Base-by-base conservation (phyloP, 1,140 invertebrate genomes). In the Drosophila willistoni region DNA sequence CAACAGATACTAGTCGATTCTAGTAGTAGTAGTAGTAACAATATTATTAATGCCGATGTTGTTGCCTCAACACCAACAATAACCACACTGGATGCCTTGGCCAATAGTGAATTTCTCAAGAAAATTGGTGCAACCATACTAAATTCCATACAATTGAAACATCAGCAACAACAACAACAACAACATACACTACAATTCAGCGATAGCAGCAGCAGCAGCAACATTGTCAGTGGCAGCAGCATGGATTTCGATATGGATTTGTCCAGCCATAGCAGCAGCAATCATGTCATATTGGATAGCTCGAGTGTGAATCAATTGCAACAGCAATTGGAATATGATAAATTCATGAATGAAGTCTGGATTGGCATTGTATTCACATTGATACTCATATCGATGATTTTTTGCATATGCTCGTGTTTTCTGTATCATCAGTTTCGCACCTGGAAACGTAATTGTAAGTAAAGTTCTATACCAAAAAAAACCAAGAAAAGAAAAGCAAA, bases 381-480 rank as follows among this genome's bases (percentile, higher is more conserved):
- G 22, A 91, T 92, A 36, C 62, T 92, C 33, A 92, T 92, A 60
- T 91, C 91, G 6, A 90, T 92, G 90, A 77, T 92, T 10, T 92
- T 92, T 25, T 92, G 91, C 68, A 82, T 92, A 56, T 92, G 91
- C 73, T 92, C 91, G 51, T 92, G 91, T 64, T 92, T 92, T 57
- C 71, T 92, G 19, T 92, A 92, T 78, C 91, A 92, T 61, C 91
- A 92, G 61, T 92, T 92, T 71, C 75, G 90, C 6, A 86, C 86
- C 44, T 92, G 91, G 91, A 92, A 92, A 62, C 82, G 85, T 61
- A 92, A 92, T 82, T 91, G 91, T 92, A 85, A 92, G 91, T 92
- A 51, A 17, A 47, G 9, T 17, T 7, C 1, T 25, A 4, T 5
- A 25, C 29, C 29, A 29, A 17, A 14, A 7, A 7, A 47, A 19